phyloP scores from a whole-genome alignment of 2,888 invertebrate genomes.

The Xestia rhomboidea region DNA sequence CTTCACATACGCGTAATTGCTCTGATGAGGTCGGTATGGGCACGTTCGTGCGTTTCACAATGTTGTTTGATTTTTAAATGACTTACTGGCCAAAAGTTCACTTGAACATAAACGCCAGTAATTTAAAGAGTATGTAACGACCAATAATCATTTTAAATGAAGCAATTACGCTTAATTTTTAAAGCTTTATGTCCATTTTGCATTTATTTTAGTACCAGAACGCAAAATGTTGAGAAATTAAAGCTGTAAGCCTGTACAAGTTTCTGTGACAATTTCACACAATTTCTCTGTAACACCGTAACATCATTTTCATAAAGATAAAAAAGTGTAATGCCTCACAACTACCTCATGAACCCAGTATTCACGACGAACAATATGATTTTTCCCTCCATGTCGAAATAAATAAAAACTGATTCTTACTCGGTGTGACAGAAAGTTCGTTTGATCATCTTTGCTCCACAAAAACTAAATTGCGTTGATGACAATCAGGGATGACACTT shows the following conservation, averaged over 20 bases:
- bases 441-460: slow-evolving; percentile 37
- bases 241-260: not conserved
- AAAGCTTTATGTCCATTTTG: not conserved
- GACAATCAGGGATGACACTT: slow-evolving; percentile 38
- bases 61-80: slow-evolving; percentile 33
- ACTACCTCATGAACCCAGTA: slow-evolving; percentile 48
- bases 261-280: not conserved
- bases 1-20: slow-evolving; percentile 34
- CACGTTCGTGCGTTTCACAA: slow-evolving; percentile 8
- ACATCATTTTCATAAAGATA: not conserved
- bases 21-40: slow-evolving; percentile 34
- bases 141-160: slow-evolving; percentile 37
- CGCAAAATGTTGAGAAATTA: not conserved
- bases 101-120: slow-evolving; percentile 4
- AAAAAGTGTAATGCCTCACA: slow-evolving; percentile 24
- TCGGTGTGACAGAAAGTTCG: slow-evolving; percentile 47
- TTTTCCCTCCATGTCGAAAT: slow-evolving; percentile 41
- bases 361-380: slow-evolving; percentile 51
- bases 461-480: slow-evolving; percentile 43
- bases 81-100: slow-evolving; percentile 25
- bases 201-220: not conserved
- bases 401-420: slow-evolving; percentile 41
- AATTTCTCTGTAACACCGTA: not conserved
- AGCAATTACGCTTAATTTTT: slow-evolving; percentile 18
- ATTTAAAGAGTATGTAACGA: slow-evolving; percentile 19